A percentile compares a stretch with the other conserved stretches of the same genome.
Evolutionary conservation across 2,113 vertebrate species (phyloP).

Genomic region (Brienomyrus brachyistius): DNA sequence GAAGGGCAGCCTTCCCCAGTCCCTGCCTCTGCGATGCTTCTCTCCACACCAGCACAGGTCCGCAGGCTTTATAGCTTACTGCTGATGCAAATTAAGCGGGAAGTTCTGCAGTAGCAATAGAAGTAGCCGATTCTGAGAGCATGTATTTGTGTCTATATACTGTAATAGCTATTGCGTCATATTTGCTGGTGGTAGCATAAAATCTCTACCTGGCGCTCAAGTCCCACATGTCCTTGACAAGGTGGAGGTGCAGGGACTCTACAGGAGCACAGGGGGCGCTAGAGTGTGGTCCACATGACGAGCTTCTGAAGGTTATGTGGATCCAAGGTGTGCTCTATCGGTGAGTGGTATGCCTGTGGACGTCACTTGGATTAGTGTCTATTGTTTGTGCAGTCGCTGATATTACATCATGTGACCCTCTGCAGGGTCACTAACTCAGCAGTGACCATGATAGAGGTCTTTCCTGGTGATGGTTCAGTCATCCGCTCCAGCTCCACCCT

Average conservation of each 20-base stretch:
- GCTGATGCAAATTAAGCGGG: background rate
- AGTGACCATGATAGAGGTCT: constrained; percentile 66
- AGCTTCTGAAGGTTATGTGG: constrained; percentile 74
- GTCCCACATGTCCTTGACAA: constrained; percentile 31
- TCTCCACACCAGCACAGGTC: constrained; percentile 82
- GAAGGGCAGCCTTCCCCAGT: constrained; percentile 55
- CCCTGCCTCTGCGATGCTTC: constrained; percentile 68
- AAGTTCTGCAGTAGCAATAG: background rate
- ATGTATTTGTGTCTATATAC: background rate
- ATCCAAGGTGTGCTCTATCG: constrained; percentile 71
- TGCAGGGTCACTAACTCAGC: constrained; percentile 54
- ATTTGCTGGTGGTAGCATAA: background rate
- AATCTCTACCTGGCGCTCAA: background rate
- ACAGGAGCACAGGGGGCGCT: constrained; percentile 35
- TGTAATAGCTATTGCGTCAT: background rate
- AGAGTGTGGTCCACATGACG: constrained; percentile 43
- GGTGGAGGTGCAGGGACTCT: constrained; percentile 65
- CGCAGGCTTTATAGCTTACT: background rate
- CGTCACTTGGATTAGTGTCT: background rate
- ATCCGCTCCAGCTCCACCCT: constrained; percentile 72
- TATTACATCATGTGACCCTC: background rate
- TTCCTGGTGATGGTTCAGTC: constrained; percentile 78
- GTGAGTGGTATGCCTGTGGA: constrained; percentile 45
- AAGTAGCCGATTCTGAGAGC: background rate
- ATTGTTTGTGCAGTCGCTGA: background rate